These are phyloP conservation scores for Tyrannus savana DNA, from an alignment of 2,113 vertebrate species.

Conservation along the genomic window DNA sequence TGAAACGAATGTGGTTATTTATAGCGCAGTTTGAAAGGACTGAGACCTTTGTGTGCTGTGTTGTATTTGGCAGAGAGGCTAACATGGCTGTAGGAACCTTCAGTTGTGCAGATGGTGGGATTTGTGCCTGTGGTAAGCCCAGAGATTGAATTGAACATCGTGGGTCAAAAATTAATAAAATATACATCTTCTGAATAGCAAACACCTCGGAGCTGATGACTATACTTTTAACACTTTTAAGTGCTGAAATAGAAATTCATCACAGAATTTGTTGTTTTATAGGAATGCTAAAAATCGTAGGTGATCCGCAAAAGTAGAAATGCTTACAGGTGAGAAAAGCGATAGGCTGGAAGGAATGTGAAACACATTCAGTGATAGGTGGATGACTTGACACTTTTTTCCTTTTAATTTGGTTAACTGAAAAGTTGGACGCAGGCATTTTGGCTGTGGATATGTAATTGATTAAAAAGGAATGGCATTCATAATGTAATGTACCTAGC, in stretches of 20 bases:
- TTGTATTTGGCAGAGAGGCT: neutral
- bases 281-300: neutral
- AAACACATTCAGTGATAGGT: neutral
- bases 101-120: constrained; percentile 35
- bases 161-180: neutral
- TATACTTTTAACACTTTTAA: neutral
- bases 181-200: neutral
- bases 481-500: neutral
- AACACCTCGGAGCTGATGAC: neutral
- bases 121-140: constrained; percentile 14
- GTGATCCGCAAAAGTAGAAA: neutral
- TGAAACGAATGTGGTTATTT: constrained; percentile 39
- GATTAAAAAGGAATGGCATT: neutral
- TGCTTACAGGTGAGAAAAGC: neutral
- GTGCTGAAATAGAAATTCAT: neutral
- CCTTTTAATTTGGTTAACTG: neutral
- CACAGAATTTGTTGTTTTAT: neutral
- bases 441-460: neutral
- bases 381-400: neutral
- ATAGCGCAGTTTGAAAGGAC: neutral
- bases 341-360: neutral
- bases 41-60: neutral
- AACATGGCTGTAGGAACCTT: neutral
- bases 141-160: neutral
- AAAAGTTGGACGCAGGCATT: neutral